phyloP scores from a whole-genome alignment of 23 tunicate species.

The Halocynthia aurantium region DNA sequence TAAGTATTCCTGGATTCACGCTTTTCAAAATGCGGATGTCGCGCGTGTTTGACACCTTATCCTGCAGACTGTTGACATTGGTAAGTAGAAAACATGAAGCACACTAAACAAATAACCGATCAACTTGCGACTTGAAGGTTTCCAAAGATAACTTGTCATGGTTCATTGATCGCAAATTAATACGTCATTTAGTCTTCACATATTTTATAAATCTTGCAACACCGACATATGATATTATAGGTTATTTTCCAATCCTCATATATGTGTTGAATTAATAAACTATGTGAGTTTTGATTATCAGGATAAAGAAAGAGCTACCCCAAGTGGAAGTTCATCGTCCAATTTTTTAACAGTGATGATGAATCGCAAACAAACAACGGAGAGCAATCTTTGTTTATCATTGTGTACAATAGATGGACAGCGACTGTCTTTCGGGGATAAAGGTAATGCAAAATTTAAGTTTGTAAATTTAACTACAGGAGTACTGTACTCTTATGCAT shows the following conservation, averaged over 20 bases:
- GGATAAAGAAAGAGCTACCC: not conserved
- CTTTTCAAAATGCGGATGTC: conserved; percentile 55
- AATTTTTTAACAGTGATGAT: conserved; percentile 32
- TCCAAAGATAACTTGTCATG: too few species aligned
- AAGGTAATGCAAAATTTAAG: conserved; percentile 27
- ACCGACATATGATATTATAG: too few species aligned
- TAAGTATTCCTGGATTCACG: conserved; percentile 56
- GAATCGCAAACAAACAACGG: conserved; percentile 4
- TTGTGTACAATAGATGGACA: conserved; percentile 80
- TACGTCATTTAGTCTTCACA: too few species aligned
- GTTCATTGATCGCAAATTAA: too few species aligned
- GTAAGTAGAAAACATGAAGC: not conserved
- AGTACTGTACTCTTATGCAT: too few species aligned
- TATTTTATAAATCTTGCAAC: too few species aligned
- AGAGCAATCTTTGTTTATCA: conserved; percentile 24
- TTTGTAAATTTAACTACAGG: not conserved
- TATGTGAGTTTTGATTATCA: too few species aligned
- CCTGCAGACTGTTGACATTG: not conserved
- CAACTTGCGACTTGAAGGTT: too few species aligned
- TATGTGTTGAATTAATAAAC: too few species aligned
- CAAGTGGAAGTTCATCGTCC: conserved; percentile 20
- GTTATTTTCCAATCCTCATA: too few species aligned
- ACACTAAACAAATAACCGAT: not conserved
- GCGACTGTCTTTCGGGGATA: conserved; percentile 49
- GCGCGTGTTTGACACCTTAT: conserved; percentile 31